Evolutionary conservation across 2,888 invertebrate species (phyloP), one percentile per base, ranked within the genome.

Genomic region (Meliscaeva auricollis): DNA sequence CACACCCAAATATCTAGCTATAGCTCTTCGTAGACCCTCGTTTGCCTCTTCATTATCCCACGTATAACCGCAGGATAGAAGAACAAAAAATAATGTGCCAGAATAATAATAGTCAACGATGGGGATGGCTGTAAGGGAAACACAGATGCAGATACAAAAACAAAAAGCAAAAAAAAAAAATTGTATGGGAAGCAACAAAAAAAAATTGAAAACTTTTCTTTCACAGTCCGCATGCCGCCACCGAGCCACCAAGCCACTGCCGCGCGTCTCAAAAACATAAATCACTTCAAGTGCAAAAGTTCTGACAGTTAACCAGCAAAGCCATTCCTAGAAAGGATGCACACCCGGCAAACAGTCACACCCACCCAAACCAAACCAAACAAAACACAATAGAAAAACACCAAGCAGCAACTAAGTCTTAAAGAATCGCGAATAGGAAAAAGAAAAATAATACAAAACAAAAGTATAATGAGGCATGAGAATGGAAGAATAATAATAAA

Each of bases 221-320:
- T 48, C 41, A 32, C 30, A 72, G 75, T 22, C 64, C 44, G 38
- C 66, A 54, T 73, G 58, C 54, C 62, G 48, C 54, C 38, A 26
- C 26, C 2, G 26, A 26, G 7, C 22, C 30, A 44, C 50, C 66
- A n/a, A n/a, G 46, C 9, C 35, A 11, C 60, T 30, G 0, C 1
- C 35, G 26, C 41, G n/a, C 48, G 60, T 69, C 69, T 85, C 73
- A 62, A 64, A 77, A 80, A 82, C 87, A 88, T 90, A 90, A 90
- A 90, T 90, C 89, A 89, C 88, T 87, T 87, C 88, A 88, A 89
- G 89, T 89, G 89, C 88, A 89, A 90, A 90, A 90, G 89, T 89
- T 90, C 89, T 89, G 90, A 90, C 90, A 90, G 89, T 89, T 89
- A 87, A 82, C 84, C 87, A 85, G 84, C 83, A 87, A 87, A 85